phyloP scores from a whole-genome alignment of 2,888 invertebrate species.

The Portevinia maculata region DNA sequence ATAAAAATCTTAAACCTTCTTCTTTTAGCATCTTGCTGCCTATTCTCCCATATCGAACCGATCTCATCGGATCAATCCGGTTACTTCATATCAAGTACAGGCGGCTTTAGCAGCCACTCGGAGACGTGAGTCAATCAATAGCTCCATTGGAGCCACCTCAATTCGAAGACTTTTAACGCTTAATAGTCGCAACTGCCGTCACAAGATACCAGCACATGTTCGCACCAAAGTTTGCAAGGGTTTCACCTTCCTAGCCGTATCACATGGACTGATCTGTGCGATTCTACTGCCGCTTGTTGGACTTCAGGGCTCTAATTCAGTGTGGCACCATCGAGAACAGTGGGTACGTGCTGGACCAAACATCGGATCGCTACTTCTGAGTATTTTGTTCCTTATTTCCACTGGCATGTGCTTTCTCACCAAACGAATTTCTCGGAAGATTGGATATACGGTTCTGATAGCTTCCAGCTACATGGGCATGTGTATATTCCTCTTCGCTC shows the following conservation, averaged over 20 bases:
- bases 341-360: slow-evolving; percentile 82
- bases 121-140: slow-evolving; percentile 88
- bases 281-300: slow-evolving; percentile 81
- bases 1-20: background rate
- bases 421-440: slow-evolving; percentile 84
- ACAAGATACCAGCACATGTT: slow-evolving; percentile 82
- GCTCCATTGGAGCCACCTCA: slow-evolving; percentile 90
- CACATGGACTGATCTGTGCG: slow-evolving; percentile 80
- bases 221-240: slow-evolving; percentile 80
- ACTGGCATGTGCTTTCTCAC: slow-evolving; percentile 84
- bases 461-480: slow-evolving; percentile 84
- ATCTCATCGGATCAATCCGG: slow-evolving; percentile 83
- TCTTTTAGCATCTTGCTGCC: slow-evolving; percentile 83
- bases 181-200: slow-evolving; percentile 83
- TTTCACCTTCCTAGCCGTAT: slow-evolving; percentile 80
- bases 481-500: slow-evolving; percentile 85
- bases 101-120: slow-evolving; percentile 82
- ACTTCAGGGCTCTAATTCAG: slow-evolving; percentile 82
- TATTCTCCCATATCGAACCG: slow-evolving; percentile 86
- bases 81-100: slow-evolving; percentile 82
- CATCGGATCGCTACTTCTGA: slow-evolving; percentile 86
- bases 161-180: slow-evolving; percentile 88
- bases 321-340: slow-evolving; percentile 82
- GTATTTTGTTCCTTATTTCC: slow-evolving; percentile 86
- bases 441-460: slow-evolving; percentile 84